phyloP scores from a whole-genome alignment of 1,140 invertebrate species.

The Drosophila ananassae region DNA sequence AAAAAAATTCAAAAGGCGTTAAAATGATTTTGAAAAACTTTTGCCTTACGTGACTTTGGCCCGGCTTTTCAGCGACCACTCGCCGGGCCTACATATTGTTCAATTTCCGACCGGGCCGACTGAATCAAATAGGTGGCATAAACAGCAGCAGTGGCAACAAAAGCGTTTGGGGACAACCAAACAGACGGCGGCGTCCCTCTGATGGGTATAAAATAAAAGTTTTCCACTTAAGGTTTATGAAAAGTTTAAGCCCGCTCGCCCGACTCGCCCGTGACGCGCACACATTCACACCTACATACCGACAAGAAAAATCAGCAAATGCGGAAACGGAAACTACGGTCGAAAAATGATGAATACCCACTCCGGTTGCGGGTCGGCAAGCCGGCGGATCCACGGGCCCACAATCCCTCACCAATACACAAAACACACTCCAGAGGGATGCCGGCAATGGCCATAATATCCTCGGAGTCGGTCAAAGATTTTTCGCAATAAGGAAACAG shows the following conservation, averaged over 20 bases:
- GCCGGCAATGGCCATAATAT: conserved; percentile 60
- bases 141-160: conserved; percentile 39
- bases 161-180: conserved; percentile 17
- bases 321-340: conserved; percentile 63
- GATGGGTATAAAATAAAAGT: conserved; percentile 76
- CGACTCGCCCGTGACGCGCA: neutral
- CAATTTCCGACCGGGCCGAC: conserved; percentile 48
- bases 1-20: conserved; percentile 77
- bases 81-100: conserved; percentile 64
- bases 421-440: conserved; percentile 53
- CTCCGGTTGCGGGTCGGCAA: neutral
- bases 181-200: conserved; percentile 9
- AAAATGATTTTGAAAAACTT: conserved; percentile 77
- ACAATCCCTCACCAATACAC: conserved; percentile 19
- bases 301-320: conserved; percentile 24
- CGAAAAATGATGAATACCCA: conserved; percentile 72
- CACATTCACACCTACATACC: conserved; percentile 68
- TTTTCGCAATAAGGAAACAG: conserved; percentile 59
- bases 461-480: conserved; percentile 51
- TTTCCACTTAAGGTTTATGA: conserved; percentile 82
- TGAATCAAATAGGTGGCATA: conserved; percentile 73
- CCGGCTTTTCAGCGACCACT: conserved; percentile 30
- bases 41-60: conserved; percentile 71
- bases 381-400: neutral
- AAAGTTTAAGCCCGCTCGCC: conserved; percentile 63